Base-by-base conservation (phyloP, 2,113 vertebrate genomes). In the Ia io region DNA sequence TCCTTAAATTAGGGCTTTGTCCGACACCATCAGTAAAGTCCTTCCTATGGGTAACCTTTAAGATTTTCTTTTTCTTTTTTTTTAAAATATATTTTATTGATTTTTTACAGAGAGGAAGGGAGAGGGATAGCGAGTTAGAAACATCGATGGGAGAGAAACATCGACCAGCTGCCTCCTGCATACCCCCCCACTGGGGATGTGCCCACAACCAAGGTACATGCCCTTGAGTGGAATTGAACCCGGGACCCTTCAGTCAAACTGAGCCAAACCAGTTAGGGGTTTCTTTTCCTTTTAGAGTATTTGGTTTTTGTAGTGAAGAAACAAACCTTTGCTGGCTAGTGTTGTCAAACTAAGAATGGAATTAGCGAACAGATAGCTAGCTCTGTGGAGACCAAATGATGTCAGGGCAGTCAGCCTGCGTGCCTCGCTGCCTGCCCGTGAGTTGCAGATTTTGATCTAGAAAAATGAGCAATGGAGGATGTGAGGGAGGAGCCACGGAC, bases 61-160 rank as follows among this genome's bases (percentile, higher is more conserved):
- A 73, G 69, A 51, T 88, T 79, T 96, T 56, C 14, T 85, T 89
- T 88, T 88, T 77, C 77, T 90, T 77, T 77, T 84, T 84, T 79
- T 30, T 3, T 67, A 17, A 51, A 51, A 53, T 53, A 20, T 53
- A 53, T 53, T 53, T 53, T 53, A 53, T 53, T 53, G 17, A 53
- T 53, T 53, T 53, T 53, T 53, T 53, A 53, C 51, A 53, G 51
- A 53, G 51, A 18, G 17, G 51, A 53, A 53, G 51, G 51, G 17
- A 53, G 17, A 53, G 51, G 17, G 51, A 53, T 20, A 53, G 37
- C 37, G 37, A 37, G 17, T 13, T 20, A 53, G 51, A 53, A 53
- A 53, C 51, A 53, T 53, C 17, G 5, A 53, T 53, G 51, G 18
- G 51, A 53, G 51, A 53, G 51, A 53, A 53, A 53, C 51, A 53